Evolutionary conservation across 2,113 vertebrate genomes (phyloP), one percentile per base, ranked within the genome.

Genomic region (Synodontis membranacea): DNA sequence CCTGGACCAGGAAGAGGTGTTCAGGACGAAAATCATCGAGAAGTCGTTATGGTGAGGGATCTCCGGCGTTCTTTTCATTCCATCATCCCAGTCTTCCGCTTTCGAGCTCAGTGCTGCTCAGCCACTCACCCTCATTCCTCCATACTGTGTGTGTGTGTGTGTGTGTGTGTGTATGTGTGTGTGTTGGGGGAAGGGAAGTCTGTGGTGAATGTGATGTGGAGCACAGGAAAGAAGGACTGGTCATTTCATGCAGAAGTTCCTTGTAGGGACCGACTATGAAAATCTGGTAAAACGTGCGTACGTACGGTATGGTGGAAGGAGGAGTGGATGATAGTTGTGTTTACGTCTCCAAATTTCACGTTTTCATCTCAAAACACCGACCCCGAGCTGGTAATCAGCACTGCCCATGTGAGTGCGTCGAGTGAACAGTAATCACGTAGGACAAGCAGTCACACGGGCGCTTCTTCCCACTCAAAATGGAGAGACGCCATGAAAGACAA

Each of bases 1-100:
- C 95, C 95, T 99, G 94, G 98, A 99, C 96, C 98, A 98, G 93
- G 98, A 99, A 88, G 98, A 99, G 91, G 98, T 99, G 88, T 99
- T 99, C 94, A 95, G 98, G 94, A 99, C 98, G 94, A 98, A 99
- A 94, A 97, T 97, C 39, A 96, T 99, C 39, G 98, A 99, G 93
- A 99, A 99, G 90, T 99, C 98, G 0, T 94, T 95, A 50, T 95
- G 95, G 95, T 95, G 88, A 89, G 84, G 28, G 66, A 70, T 80
- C 34, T 50, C 14, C 17, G 2, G 10, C 48, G 34, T 34, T 52
- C 44, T 5, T 28, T 78, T 85, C 58, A 34, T 46, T 85, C 37
- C 74, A 52, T 83, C 21, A 7, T 52, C n/a, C 46, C 10, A 8
- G 9, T 54, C 5, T 10, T 3, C 39, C 34, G 28, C 48, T 74